These are phyloP conservation scores for Crossocerus cetratus DNA, from an alignment of 2,888 invertebrate species.

Conservation along the genomic window DNA sequence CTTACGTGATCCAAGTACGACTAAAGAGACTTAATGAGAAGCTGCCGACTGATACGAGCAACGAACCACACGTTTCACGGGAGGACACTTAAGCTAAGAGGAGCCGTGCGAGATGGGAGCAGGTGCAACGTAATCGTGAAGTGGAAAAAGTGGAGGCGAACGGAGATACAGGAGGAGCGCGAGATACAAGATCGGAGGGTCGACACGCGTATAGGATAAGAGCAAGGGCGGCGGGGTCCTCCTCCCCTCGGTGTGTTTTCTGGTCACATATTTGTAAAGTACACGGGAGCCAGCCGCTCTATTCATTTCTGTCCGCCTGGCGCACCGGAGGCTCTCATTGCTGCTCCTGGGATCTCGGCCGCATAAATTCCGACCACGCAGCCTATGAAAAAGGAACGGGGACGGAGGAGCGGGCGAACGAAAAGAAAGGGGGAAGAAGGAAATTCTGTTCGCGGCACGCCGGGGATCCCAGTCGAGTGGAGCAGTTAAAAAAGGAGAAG, in stretches of 20 bases:
- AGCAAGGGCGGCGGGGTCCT: slow-evolving; percentile 29
- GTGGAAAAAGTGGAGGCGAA: neutral
- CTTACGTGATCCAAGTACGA: no score
- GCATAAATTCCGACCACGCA: slow-evolving; percentile 70
- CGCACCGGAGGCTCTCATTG: slow-evolving; percentile 51
- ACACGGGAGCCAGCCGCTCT: slow-evolving; percentile 67
- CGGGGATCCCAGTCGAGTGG: slow-evolving; percentile 19
- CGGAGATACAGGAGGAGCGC: slow-evolving; percentile 7
- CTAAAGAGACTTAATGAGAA: no score
- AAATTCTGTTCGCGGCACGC: slow-evolving; percentile 49
- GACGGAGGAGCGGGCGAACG: no score
- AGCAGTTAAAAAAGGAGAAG: slow-evolving; percentile 13
- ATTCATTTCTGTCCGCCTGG: slow-evolving; percentile 70
- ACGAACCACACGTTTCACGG: no score
- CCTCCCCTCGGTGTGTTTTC: slow-evolving; percentile 67
- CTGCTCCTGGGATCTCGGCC: slow-evolving; percentile 51
- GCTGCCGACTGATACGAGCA: no score
- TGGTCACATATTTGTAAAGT: slow-evolving; percentile 75
- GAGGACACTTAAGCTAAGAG: neutral
- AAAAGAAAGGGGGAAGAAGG: neutral
- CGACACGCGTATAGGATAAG: slow-evolving; percentile 18
- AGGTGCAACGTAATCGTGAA: neutral
- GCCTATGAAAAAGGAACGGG: slow-evolving; percentile 57
- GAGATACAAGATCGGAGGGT: slow-evolving; percentile 22
- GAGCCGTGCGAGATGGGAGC: neutral